Conservation (phyloP, 2,888 invertebrate species). For the Erebia ligea region DNA sequence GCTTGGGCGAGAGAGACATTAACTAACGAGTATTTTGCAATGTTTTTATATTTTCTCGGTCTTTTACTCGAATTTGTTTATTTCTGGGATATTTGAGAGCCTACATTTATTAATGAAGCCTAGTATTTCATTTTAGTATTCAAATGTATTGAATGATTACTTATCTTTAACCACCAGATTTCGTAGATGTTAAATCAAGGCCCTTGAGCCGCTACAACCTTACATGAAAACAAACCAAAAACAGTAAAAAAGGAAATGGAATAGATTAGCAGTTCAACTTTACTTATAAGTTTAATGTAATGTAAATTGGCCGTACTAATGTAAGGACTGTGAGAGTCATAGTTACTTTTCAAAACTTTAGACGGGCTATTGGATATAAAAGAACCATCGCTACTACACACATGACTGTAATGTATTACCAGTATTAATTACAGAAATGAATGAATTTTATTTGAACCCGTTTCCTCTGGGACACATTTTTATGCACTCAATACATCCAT, state of each 20-base stretch:
- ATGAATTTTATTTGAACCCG: background rate
- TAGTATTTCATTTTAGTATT: background rate
- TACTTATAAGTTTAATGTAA: too few relatives aligned
- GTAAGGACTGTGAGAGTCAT: too few relatives aligned
- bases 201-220: too few relatives aligned
- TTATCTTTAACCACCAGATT: too few relatives aligned
- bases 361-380: background rate
- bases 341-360: background rate
- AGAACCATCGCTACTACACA: background rate
- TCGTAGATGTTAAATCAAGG: too few relatives aligned
- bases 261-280: too few relatives aligned
- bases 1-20: slow-evolving; percentile 2
- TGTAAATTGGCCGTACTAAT: too few relatives aligned
- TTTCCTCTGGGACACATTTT: slow-evolving; percentile 3
- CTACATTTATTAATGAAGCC: background rate
- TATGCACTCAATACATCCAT: slow-evolving; percentile 24
- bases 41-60: slow-evolving; percentile 5
- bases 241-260: too few relatives aligned
- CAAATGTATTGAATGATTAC: too few relatives aligned
- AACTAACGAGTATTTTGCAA: slow-evolving; percentile 14
- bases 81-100: slow-evolving; percentile 1
- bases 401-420: background rate
- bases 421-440: background rate
- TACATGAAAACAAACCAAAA: too few relatives aligned
- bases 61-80: background rate